A percentile compares a stretch with the other conserved stretches of the same genome.
Conservation (phyloP, 2,113 vertebrate genomes). For the Romanogobio albipinnatus region DNA sequence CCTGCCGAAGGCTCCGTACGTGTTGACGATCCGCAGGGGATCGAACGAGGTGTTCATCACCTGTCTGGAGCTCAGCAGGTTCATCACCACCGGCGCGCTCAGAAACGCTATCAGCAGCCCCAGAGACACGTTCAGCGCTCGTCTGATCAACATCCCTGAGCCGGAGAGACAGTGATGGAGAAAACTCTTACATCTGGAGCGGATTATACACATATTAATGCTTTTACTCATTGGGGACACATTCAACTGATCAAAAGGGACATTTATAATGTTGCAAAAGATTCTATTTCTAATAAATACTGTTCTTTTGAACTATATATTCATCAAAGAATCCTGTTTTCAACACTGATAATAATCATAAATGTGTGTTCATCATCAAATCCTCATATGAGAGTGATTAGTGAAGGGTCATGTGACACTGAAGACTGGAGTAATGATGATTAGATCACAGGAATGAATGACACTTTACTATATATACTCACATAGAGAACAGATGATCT, state of each 20-base stretch:
- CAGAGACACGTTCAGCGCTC: slow-evolving; percentile 78
- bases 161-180: too few relatives aligned
- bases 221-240: not conserved
- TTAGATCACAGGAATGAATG: too few relatives aligned
- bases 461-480: too few relatives aligned
- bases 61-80: slow-evolving; percentile 87
- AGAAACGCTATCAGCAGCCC: slow-evolving; percentile 85
- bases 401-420: too few relatives aligned
- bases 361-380: not conserved
- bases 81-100: slow-evolving; percentile 89
- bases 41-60: slow-evolving; percentile 95
- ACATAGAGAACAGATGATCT: too few relatives aligned
- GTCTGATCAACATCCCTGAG: slow-evolving; percentile 76
- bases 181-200: too few relatives aligned
- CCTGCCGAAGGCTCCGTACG: slow-evolving; percentile 97
- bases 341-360: not conserved
- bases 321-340: not conserved
- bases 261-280: not conserved
- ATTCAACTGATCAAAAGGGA: not conserved
- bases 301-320: not conserved
- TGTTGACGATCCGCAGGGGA: slow-evolving; percentile 93
- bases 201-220: not conserved
- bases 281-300: not conserved
- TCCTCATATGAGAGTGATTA: not conserved
- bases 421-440: too few relatives aligned